A percentile compares a stretch with the other conserved stretches of the same genome.
phyloP scores from a whole-genome alignment of 2,797 vertebrate species.

The Menidia menidia region DNA sequence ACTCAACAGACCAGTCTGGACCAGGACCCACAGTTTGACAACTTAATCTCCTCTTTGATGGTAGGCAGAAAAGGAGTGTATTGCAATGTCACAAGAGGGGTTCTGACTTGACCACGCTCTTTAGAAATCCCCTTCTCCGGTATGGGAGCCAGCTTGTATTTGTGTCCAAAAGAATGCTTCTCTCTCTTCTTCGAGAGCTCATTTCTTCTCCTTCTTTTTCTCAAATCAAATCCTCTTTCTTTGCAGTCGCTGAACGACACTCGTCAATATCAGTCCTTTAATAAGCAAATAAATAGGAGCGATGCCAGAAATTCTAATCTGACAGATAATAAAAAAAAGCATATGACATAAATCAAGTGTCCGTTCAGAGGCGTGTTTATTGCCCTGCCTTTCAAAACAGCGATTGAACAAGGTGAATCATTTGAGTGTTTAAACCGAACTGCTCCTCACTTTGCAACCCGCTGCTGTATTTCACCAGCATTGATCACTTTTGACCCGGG shows the following conservation, averaged over 20 bases:
- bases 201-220: background rate
- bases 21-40: slow-evolving; percentile 84
- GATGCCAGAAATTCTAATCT: slow-evolving; percentile 29
- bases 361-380: slow-evolving; percentile 48
- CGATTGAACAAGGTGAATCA: slow-evolving; percentile 59
- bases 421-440: slow-evolving; percentile 34
- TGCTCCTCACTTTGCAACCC: slow-evolving; percentile 42
- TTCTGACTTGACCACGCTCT: slow-evolving; percentile 74
- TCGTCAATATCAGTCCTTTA: slow-evolving; percentile 3
- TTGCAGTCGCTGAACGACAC: slow-evolving; percentile 3
- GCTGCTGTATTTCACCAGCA: slow-evolving; percentile 83
- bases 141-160: slow-evolving; percentile 44
- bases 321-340: slow-evolving; percentile 31
- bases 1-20: slow-evolving; percentile 85
- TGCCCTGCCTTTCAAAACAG: slow-evolving; percentile 33
- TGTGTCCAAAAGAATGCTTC: background rate
- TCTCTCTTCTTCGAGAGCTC: background rate
- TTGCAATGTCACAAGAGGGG: slow-evolving; percentile 70
- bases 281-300: slow-evolving; percentile 20
- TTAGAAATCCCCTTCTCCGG: slow-evolving; percentile 64
- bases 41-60: slow-evolving; percentile 84
- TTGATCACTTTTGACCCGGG: slow-evolving; percentile 79
- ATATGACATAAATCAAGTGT: slow-evolving; percentile 59
- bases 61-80: slow-evolving; percentile 69
- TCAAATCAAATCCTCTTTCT: background rate